phyloP scores from a whole-genome alignment of 2,797 vertebrate genomes.

The Lacerta bilineata region DNA sequence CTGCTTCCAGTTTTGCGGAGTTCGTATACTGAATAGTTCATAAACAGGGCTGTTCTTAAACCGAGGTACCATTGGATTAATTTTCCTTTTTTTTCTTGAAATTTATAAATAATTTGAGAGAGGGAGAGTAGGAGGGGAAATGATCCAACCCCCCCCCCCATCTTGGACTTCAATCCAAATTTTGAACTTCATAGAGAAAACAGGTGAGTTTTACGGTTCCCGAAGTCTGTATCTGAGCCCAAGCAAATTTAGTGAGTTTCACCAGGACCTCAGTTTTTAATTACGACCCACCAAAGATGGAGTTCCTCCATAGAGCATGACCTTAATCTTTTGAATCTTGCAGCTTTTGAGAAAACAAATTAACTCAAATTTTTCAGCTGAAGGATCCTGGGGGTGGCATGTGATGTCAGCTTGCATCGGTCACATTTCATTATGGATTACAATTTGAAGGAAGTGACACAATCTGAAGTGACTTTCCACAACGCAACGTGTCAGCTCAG shows the following conservation, averaged over 20 bases:
- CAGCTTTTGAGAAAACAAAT: slow-evolving; percentile 44
- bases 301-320: neutral
- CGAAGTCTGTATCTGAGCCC: neutral
- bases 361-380: slow-evolving; percentile 27
- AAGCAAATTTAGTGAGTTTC: neutral
- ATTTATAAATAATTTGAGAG: too few relatives aligned
- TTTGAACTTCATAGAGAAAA: neutral
- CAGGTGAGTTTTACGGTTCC: too few relatives aligned
- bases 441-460: slow-evolving; percentile 35
- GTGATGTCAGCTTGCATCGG: slow-evolving; percentile 30
- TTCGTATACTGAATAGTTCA: too few relatives aligned
- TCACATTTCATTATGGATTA: slow-evolving; percentile 28
- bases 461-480: slow-evolving; percentile 59
- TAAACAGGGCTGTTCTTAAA: too few relatives aligned
- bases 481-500: neutral
- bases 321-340: neutral
- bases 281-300: neutral
- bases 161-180: neutral
- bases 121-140: too few relatives aligned
- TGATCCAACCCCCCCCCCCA: too few relatives aligned
- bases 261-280: neutral
- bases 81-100: too few relatives aligned
- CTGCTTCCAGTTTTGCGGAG: too few relatives aligned
- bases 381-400: slow-evolving; percentile 7
- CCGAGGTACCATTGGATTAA: too few relatives aligned